phyloP scores from a whole-genome alignment of 1,140 invertebrate genomes.

The Lasioglossum baleicum region DNA sequence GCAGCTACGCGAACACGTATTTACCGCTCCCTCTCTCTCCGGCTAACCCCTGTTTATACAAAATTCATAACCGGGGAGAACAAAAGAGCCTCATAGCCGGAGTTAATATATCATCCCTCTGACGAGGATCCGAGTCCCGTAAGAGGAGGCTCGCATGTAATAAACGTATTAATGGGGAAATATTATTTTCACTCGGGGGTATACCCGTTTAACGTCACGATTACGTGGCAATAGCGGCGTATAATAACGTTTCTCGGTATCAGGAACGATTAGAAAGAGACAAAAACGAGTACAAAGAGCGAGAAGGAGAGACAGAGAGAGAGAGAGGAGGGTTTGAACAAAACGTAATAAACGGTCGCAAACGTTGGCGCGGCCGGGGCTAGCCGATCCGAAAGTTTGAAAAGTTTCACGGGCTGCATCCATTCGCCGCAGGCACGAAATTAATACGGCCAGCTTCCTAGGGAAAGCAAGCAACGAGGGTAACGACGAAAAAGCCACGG shows the following conservation, averaged over 20 bases:
- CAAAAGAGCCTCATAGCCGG: constrained; percentile 15
- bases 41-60: constrained; percentile 26
- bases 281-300: no score
- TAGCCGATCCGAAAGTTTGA: constrained; percentile 5
- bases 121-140: constrained; percentile 3
- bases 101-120: constrained; percentile 36
- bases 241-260: not conserved
- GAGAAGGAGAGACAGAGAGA: no score
- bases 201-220: not conserved
- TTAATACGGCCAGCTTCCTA: constrained; percentile 47
- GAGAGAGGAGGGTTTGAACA: no score
- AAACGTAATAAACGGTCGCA: constrained; percentile 15
- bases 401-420: constrained; percentile 25
- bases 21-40: not conserved
- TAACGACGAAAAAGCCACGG: constrained; percentile 38
- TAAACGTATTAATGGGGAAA: constrained; percentile 8
- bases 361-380: not conserved
- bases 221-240: not conserved
- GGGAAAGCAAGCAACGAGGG: constrained; percentile 33
- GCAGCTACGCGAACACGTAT: no score
- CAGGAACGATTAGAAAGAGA: no score
- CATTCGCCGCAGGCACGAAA: constrained; percentile 37
- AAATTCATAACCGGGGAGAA: constrained; percentile 36
- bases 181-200: not conserved
- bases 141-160: constrained; percentile 6